Conservation (phyloP, 2,113 vertebrate species). For the Oenanthe melanoleuca region DNA sequence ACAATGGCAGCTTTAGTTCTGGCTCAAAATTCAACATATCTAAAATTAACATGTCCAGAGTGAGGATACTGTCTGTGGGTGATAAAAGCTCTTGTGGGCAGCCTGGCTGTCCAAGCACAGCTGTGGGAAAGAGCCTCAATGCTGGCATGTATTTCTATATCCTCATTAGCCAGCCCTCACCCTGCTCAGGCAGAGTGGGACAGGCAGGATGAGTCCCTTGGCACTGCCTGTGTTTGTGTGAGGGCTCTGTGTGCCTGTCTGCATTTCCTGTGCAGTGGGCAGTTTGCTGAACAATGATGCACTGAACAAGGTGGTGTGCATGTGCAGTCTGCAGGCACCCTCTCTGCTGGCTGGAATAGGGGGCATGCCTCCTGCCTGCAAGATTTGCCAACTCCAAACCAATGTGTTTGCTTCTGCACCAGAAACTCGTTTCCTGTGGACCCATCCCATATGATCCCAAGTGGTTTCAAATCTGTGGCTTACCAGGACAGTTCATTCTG, state of each 20-base stretch:
- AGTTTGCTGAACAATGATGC: not conserved
- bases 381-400: not conserved
- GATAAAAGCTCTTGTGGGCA: not conserved
- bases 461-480: not conserved
- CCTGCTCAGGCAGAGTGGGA: not conserved
- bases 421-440: not conserved
- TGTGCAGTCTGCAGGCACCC: rapidly evolving
- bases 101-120: not conserved
- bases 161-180: not conserved
- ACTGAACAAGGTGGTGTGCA: not conserved
- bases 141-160: not conserved
- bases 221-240: not conserved
- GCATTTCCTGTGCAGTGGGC: not conserved
- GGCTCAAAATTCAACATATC: not conserved
- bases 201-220: not conserved
- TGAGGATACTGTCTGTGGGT: not conserved
- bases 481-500: not conserved
- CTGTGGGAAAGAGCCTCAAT: not conserved
- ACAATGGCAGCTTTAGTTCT: not conserved
- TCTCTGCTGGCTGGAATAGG: not conserved
- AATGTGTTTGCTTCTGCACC: not conserved
- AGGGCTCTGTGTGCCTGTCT: not conserved
- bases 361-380: not conserved
- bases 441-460: not conserved
- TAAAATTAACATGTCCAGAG: no score